Evolutionary conservation across 1,140 invertebrate species (phyloP).

Genomic region (Drosophila oshimai): DNA sequence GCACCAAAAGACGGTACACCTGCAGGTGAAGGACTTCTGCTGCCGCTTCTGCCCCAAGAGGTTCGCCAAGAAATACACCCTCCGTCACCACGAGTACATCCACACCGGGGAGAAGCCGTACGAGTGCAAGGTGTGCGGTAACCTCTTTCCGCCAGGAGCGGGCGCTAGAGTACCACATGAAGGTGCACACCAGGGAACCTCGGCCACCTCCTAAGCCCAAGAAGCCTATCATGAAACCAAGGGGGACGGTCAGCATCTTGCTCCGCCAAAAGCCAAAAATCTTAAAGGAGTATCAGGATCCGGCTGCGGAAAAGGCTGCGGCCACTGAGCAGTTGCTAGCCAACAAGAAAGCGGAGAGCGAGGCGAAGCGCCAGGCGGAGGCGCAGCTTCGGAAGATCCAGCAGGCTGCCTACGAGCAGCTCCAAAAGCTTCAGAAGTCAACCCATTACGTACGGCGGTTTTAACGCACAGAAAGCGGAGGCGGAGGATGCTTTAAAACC

Average conservation of each 20-base stretch:
- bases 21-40: slow-evolving; percentile 78
- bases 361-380: slow-evolving; percentile 68
- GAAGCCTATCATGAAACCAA: slow-evolving; percentile 48
- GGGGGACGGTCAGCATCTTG: slow-evolving; percentile 38
- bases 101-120: slow-evolving; percentile 83
- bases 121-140: slow-evolving; percentile 72
- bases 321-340: slow-evolving; percentile 65
- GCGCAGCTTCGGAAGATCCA: slow-evolving; percentile 68
- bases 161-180: slow-evolving; percentile 72
- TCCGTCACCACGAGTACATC: slow-evolving; percentile 79
- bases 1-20: slow-evolving; percentile 77
- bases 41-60: slow-evolving; percentile 76
- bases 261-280: slow-evolving; percentile 63
- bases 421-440: slow-evolving; percentile 67
- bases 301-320: slow-evolving; percentile 61
- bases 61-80: slow-evolving; percentile 78
- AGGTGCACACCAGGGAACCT: slow-evolving; percentile 68
- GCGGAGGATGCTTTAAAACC: slow-evolving; percentile 58
- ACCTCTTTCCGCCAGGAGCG: slow-evolving; percentile 77
- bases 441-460: slow-evolving; percentile 63
- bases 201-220: slow-evolving; percentile 47
- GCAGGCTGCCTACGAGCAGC: slow-evolving; percentile 69
- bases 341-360: slow-evolving; percentile 68
- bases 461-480: slow-evolving; percentile 59
- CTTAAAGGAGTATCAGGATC: slow-evolving; percentile 63